phyloP scores from a whole-genome alignment of 2,888 invertebrate genomes.

The Branchellion lobata region DNA sequence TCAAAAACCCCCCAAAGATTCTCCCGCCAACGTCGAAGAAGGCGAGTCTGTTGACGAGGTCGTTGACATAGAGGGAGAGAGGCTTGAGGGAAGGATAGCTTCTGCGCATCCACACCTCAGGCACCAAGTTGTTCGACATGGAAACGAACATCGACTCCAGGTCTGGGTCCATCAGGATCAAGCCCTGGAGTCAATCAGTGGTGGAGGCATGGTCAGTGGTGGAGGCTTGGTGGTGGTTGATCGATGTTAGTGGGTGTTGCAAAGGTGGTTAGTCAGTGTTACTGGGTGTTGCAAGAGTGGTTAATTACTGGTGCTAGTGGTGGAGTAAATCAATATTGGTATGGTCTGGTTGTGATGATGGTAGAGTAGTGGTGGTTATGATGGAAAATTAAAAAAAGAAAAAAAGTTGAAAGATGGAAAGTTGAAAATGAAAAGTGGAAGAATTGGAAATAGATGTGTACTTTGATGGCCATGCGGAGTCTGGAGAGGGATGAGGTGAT shows the following conservation, averaged over 20 bases:
- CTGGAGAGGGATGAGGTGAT: constrained; percentile 60
- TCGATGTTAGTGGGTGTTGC: not conserved
- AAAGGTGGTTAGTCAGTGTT: not conserved
- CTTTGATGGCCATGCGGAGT: constrained; percentile 63
- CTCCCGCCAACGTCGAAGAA: constrained; percentile 61
- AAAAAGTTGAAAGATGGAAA: no score
- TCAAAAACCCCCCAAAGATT: no score
- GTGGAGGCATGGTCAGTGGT: no score
- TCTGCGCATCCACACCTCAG: constrained; percentile 61
- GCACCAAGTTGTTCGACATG: constrained; percentile 52
- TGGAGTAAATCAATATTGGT: no score
- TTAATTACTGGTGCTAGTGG: no score
- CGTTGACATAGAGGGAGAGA: constrained; percentile 61
- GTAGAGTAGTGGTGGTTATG: no score
- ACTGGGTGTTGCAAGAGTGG: not conserved
- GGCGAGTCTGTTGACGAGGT: constrained; percentile 58
- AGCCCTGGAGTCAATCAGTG: not conserved
- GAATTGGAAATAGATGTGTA: no score
- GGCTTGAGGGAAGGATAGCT: constrained; percentile 62
- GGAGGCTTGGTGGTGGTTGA: no score
- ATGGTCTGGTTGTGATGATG: no score
- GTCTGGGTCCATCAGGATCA: constrained; percentile 26
- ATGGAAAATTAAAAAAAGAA: no score
- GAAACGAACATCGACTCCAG: constrained; percentile 36
- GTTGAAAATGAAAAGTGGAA: no score